These are phyloP conservation scores for Accipiter virgatus DNA, from an alignment of 2,113 vertebrate species.

Conservation along the genomic window DNA sequence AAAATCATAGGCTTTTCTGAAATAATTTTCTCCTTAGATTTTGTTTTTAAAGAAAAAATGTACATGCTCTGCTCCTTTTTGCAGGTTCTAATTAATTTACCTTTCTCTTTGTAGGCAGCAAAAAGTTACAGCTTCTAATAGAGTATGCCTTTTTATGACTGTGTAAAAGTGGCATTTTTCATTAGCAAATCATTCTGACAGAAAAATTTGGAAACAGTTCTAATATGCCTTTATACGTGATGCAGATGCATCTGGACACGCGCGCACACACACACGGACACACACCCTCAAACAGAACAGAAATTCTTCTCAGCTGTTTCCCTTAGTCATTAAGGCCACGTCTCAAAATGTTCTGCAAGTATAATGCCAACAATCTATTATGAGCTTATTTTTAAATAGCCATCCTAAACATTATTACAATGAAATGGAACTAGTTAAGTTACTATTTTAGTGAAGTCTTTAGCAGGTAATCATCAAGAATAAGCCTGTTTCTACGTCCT, in stretches of 20 bases:
- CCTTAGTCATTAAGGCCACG: neutral
- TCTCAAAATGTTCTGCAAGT: neutral
- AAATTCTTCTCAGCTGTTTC: neutral
- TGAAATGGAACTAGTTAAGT: neutral
- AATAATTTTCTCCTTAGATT: neutral
- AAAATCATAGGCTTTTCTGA: neutral
- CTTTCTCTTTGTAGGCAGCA: neutral
- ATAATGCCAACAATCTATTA: neutral
- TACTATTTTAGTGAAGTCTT: neutral
- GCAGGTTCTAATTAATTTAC: neutral
- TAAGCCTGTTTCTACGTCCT: neutral
- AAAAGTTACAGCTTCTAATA: neutral
- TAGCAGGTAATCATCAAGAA: neutral
- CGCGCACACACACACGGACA: rapidly evolving
- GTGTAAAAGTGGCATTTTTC: neutral
- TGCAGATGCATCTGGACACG: rapidly evolving
- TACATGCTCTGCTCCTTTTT: neutral
- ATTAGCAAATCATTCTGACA: neutral
- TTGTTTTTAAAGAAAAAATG: neutral
- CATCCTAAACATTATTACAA: neutral
- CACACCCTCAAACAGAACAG: neutral
- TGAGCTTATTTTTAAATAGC: neutral
- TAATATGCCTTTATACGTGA: neutral
- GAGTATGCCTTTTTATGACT: neutral
- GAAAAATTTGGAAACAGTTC: neutral